These are phyloP conservation scores for Gymnodraco acuticeps DNA, from an alignment of 2,797 vertebrate species.

Conservation along the genomic window DNA sequence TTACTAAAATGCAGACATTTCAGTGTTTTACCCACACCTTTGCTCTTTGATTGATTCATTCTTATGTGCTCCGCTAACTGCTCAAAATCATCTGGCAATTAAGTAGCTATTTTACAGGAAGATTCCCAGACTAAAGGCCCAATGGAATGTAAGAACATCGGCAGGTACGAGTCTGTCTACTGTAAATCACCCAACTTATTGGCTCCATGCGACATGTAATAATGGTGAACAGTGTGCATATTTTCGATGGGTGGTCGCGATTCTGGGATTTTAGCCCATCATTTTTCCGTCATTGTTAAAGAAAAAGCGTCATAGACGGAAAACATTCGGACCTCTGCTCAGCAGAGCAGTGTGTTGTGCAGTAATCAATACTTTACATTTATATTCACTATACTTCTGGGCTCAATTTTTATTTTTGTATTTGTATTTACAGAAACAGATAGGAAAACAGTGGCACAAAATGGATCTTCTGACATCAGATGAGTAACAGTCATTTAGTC, in stretches of 20 bases:
- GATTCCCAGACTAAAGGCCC: slow-evolving; percentile 41
- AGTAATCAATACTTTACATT: slow-evolving; percentile 43
- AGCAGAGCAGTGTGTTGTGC: slow-evolving; percentile 24
- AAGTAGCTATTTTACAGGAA: slow-evolving; percentile 33
- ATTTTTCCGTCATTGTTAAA: too few relatives aligned
- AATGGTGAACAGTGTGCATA: slow-evolving; percentile 29
- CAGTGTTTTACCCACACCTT: slow-evolving; percentile 37
- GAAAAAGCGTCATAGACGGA: too few relatives aligned
- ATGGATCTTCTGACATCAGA: slow-evolving; percentile 26
- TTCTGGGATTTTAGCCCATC: slow-evolving; percentile 34
- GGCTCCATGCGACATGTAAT: slow-evolving; percentile 39
- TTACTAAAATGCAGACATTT: slow-evolving; percentile 24
- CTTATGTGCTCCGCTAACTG: slow-evolving; percentile 38
- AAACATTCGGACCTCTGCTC: too few relatives aligned
- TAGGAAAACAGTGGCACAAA: slow-evolving; percentile 17
- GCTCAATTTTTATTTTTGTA: slow-evolving; percentile 9
- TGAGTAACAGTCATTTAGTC: slow-evolving; percentile 45
- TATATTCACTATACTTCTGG: slow-evolving; percentile 43
- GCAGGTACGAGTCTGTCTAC: slow-evolving; percentile 44
- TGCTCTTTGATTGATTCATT: slow-evolving; percentile 54
- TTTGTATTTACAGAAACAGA: slow-evolving; percentile 37
- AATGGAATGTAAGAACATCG: slow-evolving; percentile 44
- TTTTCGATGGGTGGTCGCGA: slow-evolving; percentile 34
- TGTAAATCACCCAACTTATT: slow-evolving; percentile 61
- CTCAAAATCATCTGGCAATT: slow-evolving; percentile 42